Conservation (phyloP, 2,888 invertebrate genomes). For the Leucophora obtusa region DNA sequence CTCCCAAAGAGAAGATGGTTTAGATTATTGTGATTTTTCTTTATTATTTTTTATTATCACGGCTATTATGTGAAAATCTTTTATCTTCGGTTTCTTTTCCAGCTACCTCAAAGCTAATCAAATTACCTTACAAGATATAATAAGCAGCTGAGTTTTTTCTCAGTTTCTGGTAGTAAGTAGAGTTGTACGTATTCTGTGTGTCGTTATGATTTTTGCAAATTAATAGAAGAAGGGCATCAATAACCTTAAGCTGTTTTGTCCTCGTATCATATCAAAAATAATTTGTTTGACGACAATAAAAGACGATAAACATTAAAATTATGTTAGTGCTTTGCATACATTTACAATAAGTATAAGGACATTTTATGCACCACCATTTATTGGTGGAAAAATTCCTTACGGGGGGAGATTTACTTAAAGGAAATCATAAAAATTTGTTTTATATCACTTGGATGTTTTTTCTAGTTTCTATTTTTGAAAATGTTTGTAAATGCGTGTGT, state of each 20-base stretch:
- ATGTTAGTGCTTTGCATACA: conserved; percentile 68
- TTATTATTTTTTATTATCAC: conserved; percentile 61
- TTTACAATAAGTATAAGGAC: not conserved
- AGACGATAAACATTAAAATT: conserved; percentile 78
- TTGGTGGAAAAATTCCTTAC: not conserved
- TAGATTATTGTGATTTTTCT: conserved; percentile 45
- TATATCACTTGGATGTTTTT: conserved; percentile 43
- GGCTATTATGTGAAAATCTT: conserved; percentile 54
- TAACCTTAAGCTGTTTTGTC: conserved; percentile 71
- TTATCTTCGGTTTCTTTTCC: conserved; percentile 28
- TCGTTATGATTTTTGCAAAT: conserved; percentile 39
- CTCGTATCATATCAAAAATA: conserved; percentile 74
- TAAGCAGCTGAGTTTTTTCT: conserved; percentile 74
- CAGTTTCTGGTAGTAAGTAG: conserved; percentile 64
- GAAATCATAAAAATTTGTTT: conserved; percentile 66
- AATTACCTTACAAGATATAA: conserved; percentile 58
- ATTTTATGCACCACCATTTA: conserved; percentile 10
- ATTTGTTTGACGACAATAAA: conserved; percentile 78
- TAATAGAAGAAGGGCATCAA: conserved; percentile 67
- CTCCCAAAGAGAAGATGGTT: conserved; percentile 21
- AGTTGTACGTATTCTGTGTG: not conserved
- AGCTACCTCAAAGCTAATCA: conserved; percentile 56
- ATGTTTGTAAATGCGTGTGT: conserved; percentile 35
- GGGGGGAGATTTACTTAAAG: conserved; percentile 40
- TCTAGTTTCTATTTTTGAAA: conserved; percentile 34